Evolutionary conservation across 2,888 invertebrate species (phyloP).

Genomic region (Slavum lentiscoides): DNA sequence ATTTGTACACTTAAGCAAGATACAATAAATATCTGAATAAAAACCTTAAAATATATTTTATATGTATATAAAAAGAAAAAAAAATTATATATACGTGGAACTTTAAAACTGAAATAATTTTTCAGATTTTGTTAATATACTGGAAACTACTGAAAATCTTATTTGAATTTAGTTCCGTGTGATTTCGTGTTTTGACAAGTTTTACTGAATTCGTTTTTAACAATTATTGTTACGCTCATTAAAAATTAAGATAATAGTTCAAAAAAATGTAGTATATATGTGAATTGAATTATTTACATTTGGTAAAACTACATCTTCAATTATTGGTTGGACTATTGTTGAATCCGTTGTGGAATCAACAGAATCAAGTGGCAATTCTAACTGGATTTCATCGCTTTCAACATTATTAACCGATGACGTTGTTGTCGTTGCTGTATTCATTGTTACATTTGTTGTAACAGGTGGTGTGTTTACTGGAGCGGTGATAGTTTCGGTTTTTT

Average conservation of each 20-base stretch:
- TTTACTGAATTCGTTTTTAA: neutral
- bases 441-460: neutral
- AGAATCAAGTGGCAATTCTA: slow-evolving; percentile 26
- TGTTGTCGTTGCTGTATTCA: neutral
- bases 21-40: too few relatives aligned
- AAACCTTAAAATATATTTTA: too few relatives aligned
- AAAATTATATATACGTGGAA: too few relatives aligned
- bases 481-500: slow-evolving; percentile 18
- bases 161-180: too few relatives aligned
- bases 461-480: slow-evolving; percentile 6
- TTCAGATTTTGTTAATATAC: too few relatives aligned
- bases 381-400: slow-evolving; percentile 1
- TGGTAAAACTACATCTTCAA: slow-evolving; percentile 25
- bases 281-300: slow-evolving; percentile 12
- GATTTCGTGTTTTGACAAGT: neutral
- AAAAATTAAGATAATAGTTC: neutral
- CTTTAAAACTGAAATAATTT: too few relatives aligned
- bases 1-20: too few relatives aligned
- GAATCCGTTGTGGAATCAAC: slow-evolving; percentile 32
- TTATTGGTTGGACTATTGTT: slow-evolving; percentile 4
- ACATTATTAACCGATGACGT: slow-evolving; percentile 8
- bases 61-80: too few relatives aligned
- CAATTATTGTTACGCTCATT: neutral
- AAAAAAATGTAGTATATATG: neutral
- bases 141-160: too few relatives aligned